Evolutionary conservation across 2,888 invertebrate genomes (phyloP).

Genomic region (Sminthurides aquaticus): DNA sequence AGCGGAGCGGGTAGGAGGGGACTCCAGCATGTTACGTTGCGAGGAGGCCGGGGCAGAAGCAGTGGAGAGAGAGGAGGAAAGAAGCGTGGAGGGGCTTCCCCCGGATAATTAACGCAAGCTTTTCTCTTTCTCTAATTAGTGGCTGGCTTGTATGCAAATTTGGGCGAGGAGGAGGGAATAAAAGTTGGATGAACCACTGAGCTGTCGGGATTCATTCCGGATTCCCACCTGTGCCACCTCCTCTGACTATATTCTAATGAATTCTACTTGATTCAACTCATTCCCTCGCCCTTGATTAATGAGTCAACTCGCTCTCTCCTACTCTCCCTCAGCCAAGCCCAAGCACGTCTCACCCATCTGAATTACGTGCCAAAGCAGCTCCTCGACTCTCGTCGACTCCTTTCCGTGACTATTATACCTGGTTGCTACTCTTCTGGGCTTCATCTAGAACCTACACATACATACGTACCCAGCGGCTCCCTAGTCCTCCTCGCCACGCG

Average conservation of each 20-base stretch:
- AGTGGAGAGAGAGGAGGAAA: not conserved
- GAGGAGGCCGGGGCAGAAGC: not conserved
- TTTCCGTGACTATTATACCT: no score
- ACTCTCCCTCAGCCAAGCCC: not conserved
- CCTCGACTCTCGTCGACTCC: no score
- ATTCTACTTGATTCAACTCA: not conserved
- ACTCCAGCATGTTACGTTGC: no score
- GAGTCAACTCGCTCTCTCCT: conserved; percentile 1
- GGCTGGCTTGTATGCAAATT: conserved; percentile 42
- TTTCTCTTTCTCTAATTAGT: conserved; percentile 38
- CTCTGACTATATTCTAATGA: conserved; percentile 18
- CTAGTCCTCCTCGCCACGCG: not conserved
- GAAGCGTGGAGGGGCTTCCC: conserved; percentile 25
- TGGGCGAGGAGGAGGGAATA: conserved; percentile 36
- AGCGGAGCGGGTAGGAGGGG: no score
- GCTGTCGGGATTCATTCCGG: conserved; percentile 11
- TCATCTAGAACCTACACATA: no score
- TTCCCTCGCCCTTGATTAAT: conserved; percentile 19
- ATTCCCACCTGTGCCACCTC: conserved; percentile 4
- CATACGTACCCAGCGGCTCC: not conserved
- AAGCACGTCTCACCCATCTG: no score
- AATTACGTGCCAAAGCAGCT: no score
- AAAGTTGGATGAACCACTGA: conserved; percentile 29
- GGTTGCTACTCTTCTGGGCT: no score
- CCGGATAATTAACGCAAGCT: conserved; percentile 41